Percentiles rank a stretch among this genome's conserved stretches.
These are phyloP conservation scores for Phrynocephalus forsythii DNA, from an alignment of 2,797 vertebrate species.

Conservation along the genomic window DNA sequence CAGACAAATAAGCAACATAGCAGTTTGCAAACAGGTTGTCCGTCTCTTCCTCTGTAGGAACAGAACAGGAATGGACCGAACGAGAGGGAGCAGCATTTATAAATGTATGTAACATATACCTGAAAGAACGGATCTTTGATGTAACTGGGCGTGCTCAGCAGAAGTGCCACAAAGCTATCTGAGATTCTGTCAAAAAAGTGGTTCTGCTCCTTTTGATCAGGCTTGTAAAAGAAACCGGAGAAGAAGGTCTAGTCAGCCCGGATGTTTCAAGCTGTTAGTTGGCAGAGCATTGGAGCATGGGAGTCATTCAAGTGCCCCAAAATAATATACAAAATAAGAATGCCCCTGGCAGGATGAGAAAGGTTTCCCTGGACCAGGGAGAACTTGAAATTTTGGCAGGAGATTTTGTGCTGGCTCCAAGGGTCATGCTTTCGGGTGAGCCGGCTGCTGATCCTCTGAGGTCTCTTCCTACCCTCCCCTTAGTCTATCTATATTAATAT, in stretches of 20 bases:
- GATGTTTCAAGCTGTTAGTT: neutral
- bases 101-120: conserved; percentile 50
- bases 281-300: neutral
- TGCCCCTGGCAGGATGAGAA: neutral
- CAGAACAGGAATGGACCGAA: neutral
- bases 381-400: neutral
- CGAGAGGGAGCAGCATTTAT: neutral
- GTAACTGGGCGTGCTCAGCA: conserved; percentile 63
- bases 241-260: neutral
- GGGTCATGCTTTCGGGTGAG: neutral
- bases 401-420: neutral
- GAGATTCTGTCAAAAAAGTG: conserved; percentile 73
- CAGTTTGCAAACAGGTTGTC: no score
- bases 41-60: neutral
- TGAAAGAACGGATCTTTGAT: conserved; percentile 72
- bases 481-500: neutral
- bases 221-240: conserved; percentile 61
- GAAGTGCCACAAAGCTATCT: conserved; percentile 71
- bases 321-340: neutral
- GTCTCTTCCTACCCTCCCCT: neutral
- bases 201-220: conserved; percentile 70
- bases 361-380: neutral
- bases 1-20: neutral
- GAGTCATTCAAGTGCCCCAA: neutral
- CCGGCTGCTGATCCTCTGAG: no score